Percentiles rank a stretch among this genome's conserved stretches.
Conservation (phyloP, 2,888 invertebrate species). For the Taenaris catops region DNA sequence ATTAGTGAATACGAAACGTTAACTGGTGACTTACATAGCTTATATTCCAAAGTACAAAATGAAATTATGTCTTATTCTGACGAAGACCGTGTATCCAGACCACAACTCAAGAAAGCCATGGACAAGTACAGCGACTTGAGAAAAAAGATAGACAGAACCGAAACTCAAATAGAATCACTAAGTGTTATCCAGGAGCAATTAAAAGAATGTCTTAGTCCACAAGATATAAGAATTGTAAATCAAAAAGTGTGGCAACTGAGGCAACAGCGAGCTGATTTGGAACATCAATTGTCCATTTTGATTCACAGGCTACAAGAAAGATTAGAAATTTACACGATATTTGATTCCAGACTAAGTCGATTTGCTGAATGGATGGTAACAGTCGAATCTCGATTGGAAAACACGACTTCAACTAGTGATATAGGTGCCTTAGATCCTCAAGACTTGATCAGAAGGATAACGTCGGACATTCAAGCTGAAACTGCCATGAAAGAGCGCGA, state of each 20-base stretch:
- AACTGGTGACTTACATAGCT: constrained; percentile 77
- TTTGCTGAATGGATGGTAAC: constrained; percentile 86
- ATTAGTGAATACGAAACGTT: constrained; percentile 82
- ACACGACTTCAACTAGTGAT: constrained; percentile 71
- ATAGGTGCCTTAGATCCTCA: constrained; percentile 83
- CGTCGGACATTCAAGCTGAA: constrained; percentile 87
- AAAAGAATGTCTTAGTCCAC: constrained; percentile 90
- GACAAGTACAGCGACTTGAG: constrained; percentile 82
- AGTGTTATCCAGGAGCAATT: constrained; percentile 89
- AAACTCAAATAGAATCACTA: constrained; percentile 84
- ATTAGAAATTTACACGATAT: constrained; percentile 84
- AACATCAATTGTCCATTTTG: constrained; percentile 86
- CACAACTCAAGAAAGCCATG: constrained; percentile 82
- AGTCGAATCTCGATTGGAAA: constrained; percentile 83
- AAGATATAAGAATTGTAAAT: constrained; percentile 89
- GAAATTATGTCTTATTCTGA: constrained; percentile 79
- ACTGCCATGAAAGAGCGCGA: constrained; percentile 88
- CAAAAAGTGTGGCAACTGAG: constrained; percentile 88
- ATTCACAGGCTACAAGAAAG: constrained; percentile 87
- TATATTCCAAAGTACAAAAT: constrained; percentile 83
- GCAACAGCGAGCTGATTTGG: constrained; percentile 90
- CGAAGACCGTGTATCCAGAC: constrained; percentile 77
- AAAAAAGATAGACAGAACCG: constrained; percentile 76
- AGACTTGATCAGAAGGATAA: constrained; percentile 84
- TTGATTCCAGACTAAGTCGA: constrained; percentile 82